A percentile compares a stretch with the other conserved stretches of the same genome.
phyloP scores from a whole-genome alignment of 1,140 invertebrate species.

The Araneus ventricosus region DNA sequence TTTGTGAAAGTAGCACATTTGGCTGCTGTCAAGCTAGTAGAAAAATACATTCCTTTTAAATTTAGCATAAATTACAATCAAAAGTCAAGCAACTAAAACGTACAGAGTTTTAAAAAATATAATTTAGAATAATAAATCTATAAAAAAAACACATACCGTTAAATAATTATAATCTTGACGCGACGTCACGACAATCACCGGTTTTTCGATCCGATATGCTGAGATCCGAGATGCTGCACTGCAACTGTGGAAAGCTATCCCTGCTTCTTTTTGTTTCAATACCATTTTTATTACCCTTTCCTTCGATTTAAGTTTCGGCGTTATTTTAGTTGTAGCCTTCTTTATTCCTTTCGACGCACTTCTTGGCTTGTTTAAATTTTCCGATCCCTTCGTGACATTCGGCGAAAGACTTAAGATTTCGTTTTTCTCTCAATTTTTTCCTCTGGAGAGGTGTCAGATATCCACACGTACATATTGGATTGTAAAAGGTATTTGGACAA shows the following conservation, averaged over 20 bases:
- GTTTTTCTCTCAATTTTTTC: slow-evolving; percentile 46
- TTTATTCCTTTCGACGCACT: background rate
- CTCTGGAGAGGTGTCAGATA: slow-evolving; percentile 55
- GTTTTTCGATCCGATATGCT: no score
- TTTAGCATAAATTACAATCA: no score
- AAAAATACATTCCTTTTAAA: no score
- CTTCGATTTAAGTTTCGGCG: background rate
- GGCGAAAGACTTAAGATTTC: background rate
- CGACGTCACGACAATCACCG: no score
- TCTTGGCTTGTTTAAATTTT: background rate
- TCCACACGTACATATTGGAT: background rate
- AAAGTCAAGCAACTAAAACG: no score
- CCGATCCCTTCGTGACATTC: background rate
- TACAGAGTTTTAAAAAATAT: no score
- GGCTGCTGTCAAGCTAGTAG: no score
- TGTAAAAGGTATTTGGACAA: slow-evolving; percentile 18
- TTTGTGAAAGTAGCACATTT: no score
- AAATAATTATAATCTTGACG: no score
- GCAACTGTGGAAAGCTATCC: background rate
- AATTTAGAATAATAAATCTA: no score
- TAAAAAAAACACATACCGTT: no score
- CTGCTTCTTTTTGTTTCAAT: background rate
- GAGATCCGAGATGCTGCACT: background rate
- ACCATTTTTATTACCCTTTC: background rate
- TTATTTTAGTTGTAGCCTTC: background rate